Evolutionary conservation across 64 coral and sea anemone genomes (phyloP).

Genomic region (Astreopora myriophthalma): DNA sequence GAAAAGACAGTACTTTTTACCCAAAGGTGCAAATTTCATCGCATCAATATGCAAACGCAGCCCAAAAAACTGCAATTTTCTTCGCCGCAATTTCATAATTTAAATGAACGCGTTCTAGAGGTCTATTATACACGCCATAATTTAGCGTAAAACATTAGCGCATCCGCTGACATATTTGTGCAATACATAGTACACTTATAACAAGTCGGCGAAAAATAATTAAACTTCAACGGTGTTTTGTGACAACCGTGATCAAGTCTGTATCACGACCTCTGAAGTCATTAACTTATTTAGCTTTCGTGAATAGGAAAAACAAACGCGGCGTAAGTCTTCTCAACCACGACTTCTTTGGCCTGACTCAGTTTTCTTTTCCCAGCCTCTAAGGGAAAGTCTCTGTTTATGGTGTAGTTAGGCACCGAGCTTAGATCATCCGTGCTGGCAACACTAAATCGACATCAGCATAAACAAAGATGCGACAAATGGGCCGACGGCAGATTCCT

Average conservation of each 20-base stretch:
- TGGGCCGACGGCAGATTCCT: no score
- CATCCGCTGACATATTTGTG: not conserved
- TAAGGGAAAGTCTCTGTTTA: not conserved
- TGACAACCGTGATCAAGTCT: not conserved
- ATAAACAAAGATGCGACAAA: not conserved
- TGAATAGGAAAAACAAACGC: not conserved
- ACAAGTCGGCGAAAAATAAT: not conserved
- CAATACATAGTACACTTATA: not conserved
- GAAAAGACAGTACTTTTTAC: not conserved
- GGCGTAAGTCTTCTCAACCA: not conserved
- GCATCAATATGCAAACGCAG: constrained; percentile 43
- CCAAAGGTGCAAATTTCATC: constrained; percentile 4
- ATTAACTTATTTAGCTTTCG: not conserved
- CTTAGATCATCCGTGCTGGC: not conserved
- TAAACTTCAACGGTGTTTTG: constrained; percentile 7
- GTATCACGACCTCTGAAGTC: not conserved
- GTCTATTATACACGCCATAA: not conserved
- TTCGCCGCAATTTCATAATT: constrained; percentile 41
- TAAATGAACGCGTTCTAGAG: not conserved
- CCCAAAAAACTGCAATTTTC: constrained; percentile 7
- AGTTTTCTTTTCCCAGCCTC: not conserved
- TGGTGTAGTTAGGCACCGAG: not conserved
- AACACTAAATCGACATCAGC: not conserved
- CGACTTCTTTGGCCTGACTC: not conserved
- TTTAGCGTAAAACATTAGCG: not conserved